Percentiles rank a stretch among this genome's conserved stretches.
Conservation (phyloP, 2,888 invertebrate species). For the Troides helena region DNA sequence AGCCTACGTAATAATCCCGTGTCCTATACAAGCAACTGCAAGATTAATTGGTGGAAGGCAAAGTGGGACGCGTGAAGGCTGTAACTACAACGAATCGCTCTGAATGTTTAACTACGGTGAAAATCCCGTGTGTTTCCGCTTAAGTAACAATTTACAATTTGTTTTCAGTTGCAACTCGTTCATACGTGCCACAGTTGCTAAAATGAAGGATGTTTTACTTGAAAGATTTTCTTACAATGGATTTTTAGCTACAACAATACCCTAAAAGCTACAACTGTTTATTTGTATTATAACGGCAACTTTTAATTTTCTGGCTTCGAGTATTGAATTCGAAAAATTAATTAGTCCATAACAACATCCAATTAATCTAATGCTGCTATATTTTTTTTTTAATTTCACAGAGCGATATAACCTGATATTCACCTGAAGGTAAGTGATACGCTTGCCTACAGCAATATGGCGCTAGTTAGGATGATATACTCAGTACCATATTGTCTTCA, state of each 20-base stretch:
- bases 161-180: slow-evolving; percentile 1
- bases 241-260: neutral
- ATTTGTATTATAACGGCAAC: neutral
- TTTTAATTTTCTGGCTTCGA: neutral
- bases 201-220: neutral
- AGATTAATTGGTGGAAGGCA: slow-evolving; percentile 14
- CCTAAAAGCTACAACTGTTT: neutral
- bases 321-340: neutral
- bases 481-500: too few species aligned
- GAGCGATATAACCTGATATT: too few species aligned
- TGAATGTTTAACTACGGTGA: neutral
- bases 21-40: slow-evolving; percentile 1
- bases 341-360: too few species aligned
- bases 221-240: neutral
- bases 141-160: neutral
- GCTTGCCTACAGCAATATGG: too few species aligned
- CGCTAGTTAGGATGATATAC: too few species aligned
- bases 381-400: too few species aligned
- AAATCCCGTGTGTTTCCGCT: neutral
- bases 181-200: neutral
- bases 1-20: neutral
- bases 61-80: slow-evolving; percentile 1
- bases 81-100: neutral
- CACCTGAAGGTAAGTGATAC: too few species aligned
- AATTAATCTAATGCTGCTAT: too few species aligned